Percentiles rank a stretch among this genome's conserved stretches.
phyloP scores from a whole-genome alignment of 2,797 vertebrate genomes.

The Dryobates pubescens region DNA sequence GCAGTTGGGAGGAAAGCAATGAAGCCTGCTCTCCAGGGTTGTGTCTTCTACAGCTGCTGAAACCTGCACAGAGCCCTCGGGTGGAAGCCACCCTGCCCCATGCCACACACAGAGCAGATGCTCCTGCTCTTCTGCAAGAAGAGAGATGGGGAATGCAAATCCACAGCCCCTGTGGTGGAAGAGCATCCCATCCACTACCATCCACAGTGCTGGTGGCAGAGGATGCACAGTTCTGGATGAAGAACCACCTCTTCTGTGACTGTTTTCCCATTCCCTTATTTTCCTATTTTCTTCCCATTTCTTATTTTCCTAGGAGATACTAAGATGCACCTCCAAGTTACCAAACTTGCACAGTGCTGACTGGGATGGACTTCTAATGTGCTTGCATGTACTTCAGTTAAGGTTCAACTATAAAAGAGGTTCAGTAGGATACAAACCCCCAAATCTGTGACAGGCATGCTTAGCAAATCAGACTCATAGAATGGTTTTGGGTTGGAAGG shows the following conservation, averaged over 20 bases:
- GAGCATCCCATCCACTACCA: neutral
- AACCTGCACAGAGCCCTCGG: neutral
- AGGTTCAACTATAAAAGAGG: neutral
- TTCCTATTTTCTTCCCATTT: neutral
- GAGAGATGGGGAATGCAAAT: neutral
- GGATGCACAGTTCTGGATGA: neutral
- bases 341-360: neutral
- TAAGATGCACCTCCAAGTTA: neutral
- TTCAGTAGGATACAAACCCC: neutral
- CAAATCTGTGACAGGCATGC: neutral
- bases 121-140: neutral
- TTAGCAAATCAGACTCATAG: neutral
- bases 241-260: neutral
- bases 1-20: neutral
- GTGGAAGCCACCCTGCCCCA: neutral
- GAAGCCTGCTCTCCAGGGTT: neutral
- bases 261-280: neutral
- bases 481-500: too few species aligned
- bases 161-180: neutral
- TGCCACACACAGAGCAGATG: neutral
- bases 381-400: neutral
- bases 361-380: neutral
- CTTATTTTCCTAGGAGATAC: neutral
- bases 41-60: neutral
- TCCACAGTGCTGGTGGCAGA: neutral